These are phyloP conservation scores for Chaetogeoica ovagalla DNA, from an alignment of 2,888 invertebrate genomes.

Conservation along the genomic window DNA sequence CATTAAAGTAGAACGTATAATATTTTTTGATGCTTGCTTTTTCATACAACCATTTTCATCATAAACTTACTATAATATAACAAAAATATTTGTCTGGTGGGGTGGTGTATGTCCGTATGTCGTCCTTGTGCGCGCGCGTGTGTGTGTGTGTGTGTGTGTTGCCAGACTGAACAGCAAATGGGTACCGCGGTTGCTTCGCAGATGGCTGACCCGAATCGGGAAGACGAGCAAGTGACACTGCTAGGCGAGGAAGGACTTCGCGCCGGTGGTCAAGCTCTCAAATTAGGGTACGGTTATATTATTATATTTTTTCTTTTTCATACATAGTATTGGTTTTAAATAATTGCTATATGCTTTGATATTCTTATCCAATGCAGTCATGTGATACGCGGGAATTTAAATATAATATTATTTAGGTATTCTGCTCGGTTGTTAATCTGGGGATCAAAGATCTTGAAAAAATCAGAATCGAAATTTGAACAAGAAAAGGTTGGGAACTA, in stretches of 20 bases:
- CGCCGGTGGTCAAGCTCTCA: slow-evolving; percentile 94
- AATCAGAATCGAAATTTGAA: slow-evolving; percentile 45
- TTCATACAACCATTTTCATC: slow-evolving; percentile 48
- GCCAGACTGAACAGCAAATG: slow-evolving; percentile 71
- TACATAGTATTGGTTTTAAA: slow-evolving; percentile 46
- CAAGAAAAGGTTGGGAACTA: slow-evolving; percentile 49
- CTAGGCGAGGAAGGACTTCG: slow-evolving; percentile 94
- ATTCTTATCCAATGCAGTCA: slow-evolving; percentile 40
- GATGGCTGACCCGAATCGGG: slow-evolving; percentile 96
- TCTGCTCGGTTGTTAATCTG: slow-evolving; percentile 43
- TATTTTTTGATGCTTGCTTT: slow-evolving; percentile 49
- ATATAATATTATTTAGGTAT: slow-evolving; percentile 47
- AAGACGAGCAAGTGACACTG: slow-evolving; percentile 94
- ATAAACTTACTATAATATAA: slow-evolving; percentile 45
- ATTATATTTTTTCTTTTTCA: slow-evolving; percentile 27
- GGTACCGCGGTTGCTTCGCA: slow-evolving; percentile 73
- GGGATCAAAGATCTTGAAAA: slow-evolving; percentile 48
- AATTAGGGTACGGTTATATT: slow-evolving; percentile 78
- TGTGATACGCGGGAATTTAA: slow-evolving; percentile 39
- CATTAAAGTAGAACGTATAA: slow-evolving; percentile 10
- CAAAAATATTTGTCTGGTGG: slow-evolving; percentile 52
- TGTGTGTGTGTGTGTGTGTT: slow-evolving; percentile 59
- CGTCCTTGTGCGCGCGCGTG: slow-evolving; percentile 54
- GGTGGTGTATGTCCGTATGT: slow-evolving; percentile 53
- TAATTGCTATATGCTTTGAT: slow-evolving; percentile 40